phyloP scores from a whole-genome alignment of 2,797 vertebrate genomes.

The Rhabdomys pumilio region DNA sequence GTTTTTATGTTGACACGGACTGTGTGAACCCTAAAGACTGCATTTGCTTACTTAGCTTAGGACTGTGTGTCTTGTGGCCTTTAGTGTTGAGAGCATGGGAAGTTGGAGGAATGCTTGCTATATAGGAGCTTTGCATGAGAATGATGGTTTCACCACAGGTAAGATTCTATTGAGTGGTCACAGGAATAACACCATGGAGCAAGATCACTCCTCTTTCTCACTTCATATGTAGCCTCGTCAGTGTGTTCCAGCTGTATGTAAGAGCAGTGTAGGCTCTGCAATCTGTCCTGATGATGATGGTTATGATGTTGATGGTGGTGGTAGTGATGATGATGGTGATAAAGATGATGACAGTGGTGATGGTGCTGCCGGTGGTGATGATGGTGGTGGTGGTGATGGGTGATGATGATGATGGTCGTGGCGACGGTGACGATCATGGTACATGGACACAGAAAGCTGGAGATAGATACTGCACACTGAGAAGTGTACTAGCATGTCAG shows the following conservation, averaged over 20 bases:
- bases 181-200: accelerated
- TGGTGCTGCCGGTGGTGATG: not conserved
- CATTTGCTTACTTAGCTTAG: not conserved
- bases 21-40: accelerated
- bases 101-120: not conserved
- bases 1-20: not conserved
- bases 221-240: not conserved
- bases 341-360: not conserved
- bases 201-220: not conserved
- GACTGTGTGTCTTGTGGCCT: accelerated
- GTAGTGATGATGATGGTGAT: not conserved
- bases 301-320: not conserved
- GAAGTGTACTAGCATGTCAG: accelerated
- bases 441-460: not conserved
- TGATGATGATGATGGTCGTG: not conserved
- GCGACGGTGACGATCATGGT: too few relatives aligned
- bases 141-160: not conserved
- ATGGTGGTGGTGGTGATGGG: not conserved
- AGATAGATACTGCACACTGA: accelerated
- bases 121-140: not conserved
- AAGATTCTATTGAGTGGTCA: too few relatives aligned
- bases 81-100: not conserved
- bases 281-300: not conserved
- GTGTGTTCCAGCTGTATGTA: accelerated
- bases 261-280: accelerated